A percentile compares a stretch with the other conserved stretches of the same genome.
Evolutionary conservation across 2,888 invertebrate genomes (phyloP).

Genomic region (Drosophila villosipedis): DNA sequence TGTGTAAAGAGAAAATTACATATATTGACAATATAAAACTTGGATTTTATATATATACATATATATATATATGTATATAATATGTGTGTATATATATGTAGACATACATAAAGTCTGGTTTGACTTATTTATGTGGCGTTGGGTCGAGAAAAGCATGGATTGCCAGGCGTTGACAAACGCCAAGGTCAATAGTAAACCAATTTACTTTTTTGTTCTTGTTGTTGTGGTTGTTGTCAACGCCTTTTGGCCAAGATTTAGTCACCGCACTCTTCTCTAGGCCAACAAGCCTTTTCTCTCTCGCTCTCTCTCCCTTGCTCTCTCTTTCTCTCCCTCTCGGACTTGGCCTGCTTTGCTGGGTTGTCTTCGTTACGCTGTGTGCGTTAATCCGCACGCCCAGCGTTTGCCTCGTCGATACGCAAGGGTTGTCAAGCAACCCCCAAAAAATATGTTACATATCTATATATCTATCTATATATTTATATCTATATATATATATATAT

Average conservation of each 20-base stretch:
- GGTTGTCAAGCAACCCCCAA: conserved; percentile 55
- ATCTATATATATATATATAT: not conserved
- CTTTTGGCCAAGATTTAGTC: conserved; percentile 37
- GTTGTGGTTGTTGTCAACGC: conserved; percentile 50
- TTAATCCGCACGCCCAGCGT: conserved; percentile 68
- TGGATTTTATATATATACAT: not conserved
- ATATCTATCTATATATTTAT: not conserved
- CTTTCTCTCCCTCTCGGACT: not conserved
- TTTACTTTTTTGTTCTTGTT: conserved; percentile 29
- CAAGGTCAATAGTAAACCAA: conserved; percentile 71
- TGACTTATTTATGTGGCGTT: conserved; percentile 55
- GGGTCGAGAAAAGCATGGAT: conserved; percentile 32
- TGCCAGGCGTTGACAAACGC: conserved; percentile 57
- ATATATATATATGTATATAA: not conserved
- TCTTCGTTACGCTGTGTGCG: conserved; percentile 55
- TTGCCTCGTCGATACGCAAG: conserved; percentile 63
- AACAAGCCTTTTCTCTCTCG: not conserved
- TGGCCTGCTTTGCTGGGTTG: conserved; percentile 11
- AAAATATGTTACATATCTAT: not conserved
- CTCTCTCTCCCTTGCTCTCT: not conserved
- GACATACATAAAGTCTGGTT: conserved; percentile 9
- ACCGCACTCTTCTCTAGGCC: not conserved
- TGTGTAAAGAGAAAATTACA: conserved; percentile 1
- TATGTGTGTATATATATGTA: not conserved
- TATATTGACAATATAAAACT: conserved; percentile 5